Base-by-base conservation (phyloP, 2,113 vertebrate species). In the Rhagologus leucostigma region DNA sequence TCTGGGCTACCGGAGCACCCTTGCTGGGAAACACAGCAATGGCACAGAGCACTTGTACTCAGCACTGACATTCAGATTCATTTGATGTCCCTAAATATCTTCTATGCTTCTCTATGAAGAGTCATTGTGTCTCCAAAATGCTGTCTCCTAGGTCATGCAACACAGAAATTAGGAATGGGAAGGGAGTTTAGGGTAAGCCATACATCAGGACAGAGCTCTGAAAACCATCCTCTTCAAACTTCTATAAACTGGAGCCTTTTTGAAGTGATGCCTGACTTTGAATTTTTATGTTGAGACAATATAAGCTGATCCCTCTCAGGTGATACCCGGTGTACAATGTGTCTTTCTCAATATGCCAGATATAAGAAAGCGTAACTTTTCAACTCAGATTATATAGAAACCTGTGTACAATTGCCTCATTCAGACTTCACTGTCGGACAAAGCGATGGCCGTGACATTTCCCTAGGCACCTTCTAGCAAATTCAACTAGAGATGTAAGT, bases 121-220 rank as follows among this genome's bases (percentile, higher is more conserved):
- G 64, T 46, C 35, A 42, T 39, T 0, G 1, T 33, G 33, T 32
- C 57, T 56, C 50, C n/a, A 80, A 32, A 92, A 68, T 0, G 0
- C 17, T 4, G 4, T 33, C 33, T 81, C 29, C 60, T 27, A 22
- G 33, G 37, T 70, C 47, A 44, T 8, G 24, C 35, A 44, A 65
- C 22, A 49, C 39, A 84, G 41, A 89, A 81, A 70, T 46, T 33
- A 57, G 77, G 64, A 27, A 41, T 32, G 24, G 56, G 21, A 64
- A 75, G 15, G 26, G 14, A 69, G 30, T 71, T 78, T 26, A 68
- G 8, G 27, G 4, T 47, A 41, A 89, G 44, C 24, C 19, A 6
- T 30, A 53, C 2, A 1, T 10, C 32, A 77, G 56, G 30, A 67
- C 11, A 78, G 23, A 32, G 19, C 47, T 83, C 68, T 81, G 37